A percentile compares a stretch with the other conserved stretches of the same genome.
These are phyloP conservation scores for Aplocera efformata DNA, from an alignment of 2,888 invertebrate genomes.

Conservation along the genomic window DNA sequence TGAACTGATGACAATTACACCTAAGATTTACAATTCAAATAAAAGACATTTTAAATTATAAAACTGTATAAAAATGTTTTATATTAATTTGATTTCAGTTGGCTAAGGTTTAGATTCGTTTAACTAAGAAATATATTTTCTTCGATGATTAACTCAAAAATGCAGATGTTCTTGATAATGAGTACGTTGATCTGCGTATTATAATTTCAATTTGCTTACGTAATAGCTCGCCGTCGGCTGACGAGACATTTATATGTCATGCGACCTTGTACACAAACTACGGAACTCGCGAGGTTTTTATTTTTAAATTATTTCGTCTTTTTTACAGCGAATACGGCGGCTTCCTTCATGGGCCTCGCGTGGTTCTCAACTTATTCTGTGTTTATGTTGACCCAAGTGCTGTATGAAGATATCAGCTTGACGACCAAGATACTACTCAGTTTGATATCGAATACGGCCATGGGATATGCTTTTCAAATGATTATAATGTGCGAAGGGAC, in stretches of 20 bases:
- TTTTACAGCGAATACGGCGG: constrained; percentile 88
- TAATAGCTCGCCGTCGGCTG: constrained; percentile 6
- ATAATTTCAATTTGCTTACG: constrained; percentile 6
- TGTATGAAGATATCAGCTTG: constrained; percentile 82
- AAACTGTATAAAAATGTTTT: too few relatives aligned
- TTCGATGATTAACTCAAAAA: not conserved
- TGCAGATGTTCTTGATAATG: not conserved
- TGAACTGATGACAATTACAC: too few relatives aligned
- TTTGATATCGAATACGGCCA: constrained; percentile 88
- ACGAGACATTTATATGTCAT: constrained; percentile 2
- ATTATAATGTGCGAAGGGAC: constrained; percentile 88
- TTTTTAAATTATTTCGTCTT: constrained; percentile 15
- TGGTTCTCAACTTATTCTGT: constrained; percentile 90
- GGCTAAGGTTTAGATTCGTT: too few relatives aligned
- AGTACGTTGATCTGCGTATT: constrained; percentile 13
- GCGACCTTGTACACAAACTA: constrained; percentile 12
- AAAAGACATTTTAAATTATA: too few relatives aligned
- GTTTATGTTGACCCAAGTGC: constrained; percentile 84
- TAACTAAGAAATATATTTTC: too few relatives aligned
- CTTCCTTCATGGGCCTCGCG: constrained; percentile 87
- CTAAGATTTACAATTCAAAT: too few relatives aligned
- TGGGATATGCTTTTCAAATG: constrained; percentile 89
- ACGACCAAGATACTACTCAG: constrained; percentile 82
- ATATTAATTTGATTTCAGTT: too few relatives aligned
- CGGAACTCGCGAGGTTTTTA: constrained; percentile 5